phyloP scores from a whole-genome alignment of 2,797 vertebrate genomes.

The Paratrypauchen microcephalus region DNA sequence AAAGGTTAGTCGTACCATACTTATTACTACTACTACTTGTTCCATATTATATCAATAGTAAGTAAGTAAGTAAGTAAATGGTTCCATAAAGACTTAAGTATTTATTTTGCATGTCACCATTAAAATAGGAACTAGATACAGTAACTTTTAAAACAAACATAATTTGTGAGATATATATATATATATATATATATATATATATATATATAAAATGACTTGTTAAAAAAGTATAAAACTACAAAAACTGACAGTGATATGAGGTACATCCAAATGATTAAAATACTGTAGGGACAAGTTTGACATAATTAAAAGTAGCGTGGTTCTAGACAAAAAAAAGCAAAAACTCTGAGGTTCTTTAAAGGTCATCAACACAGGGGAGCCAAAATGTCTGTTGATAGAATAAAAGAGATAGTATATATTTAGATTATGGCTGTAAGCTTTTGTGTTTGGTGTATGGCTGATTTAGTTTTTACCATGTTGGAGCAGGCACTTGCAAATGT shows the following conservation, averaged over 20 bases:
- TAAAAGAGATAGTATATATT: background rate
- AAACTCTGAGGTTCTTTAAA: constrained; percentile 19
- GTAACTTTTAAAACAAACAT: background rate
- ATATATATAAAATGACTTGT: background rate
- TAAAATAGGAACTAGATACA: background rate
- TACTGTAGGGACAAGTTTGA: background rate
- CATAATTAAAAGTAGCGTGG: background rate
- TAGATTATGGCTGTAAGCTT: background rate
- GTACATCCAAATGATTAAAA: background rate
- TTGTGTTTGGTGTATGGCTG: background rate
- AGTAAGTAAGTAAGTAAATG: too few species aligned
- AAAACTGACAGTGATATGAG: background rate
- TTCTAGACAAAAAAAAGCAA: background rate
- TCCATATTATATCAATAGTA: too few species aligned
- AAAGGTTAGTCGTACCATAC: too few species aligned
- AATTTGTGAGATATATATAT: background rate
- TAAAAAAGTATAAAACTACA: background rate
- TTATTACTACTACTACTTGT: too few species aligned
- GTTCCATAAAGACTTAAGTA: background rate
- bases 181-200: background rate
- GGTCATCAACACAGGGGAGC: constrained; percentile 88
- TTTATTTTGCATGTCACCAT: background rate
- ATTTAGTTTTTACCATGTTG: constrained; percentile 87
- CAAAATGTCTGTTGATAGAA: constrained; percentile 84
- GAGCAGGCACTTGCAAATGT: constrained; percentile 92